Evolutionary conservation across 2,113 vertebrate genomes (phyloP).

Genomic region (Raja brachyura): DNA sequence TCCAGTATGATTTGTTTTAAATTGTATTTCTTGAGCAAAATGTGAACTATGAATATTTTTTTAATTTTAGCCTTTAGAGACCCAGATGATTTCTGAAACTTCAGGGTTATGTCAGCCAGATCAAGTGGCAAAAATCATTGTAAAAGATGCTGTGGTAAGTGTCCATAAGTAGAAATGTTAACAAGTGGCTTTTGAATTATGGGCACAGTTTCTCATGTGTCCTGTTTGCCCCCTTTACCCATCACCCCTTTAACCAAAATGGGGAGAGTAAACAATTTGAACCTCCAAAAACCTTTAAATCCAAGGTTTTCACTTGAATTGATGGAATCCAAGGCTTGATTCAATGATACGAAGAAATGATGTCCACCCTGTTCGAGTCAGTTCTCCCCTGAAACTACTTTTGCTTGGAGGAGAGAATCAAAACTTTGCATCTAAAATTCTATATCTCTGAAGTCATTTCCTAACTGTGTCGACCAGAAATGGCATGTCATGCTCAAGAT

Average conservation of each 20-base stretch:
- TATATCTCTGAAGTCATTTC: no score
- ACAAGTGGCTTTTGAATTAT: neutral
- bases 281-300: neutral
- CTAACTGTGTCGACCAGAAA: no score
- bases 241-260: neutral
- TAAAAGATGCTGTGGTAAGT: conserved; percentile 89
- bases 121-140: conserved; percentile 85
- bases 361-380: neutral
- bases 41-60: conserved; percentile 33
- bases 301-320: neutral
- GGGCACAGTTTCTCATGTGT: neutral
- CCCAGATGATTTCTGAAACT: conserved; percentile 86
- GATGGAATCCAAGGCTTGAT: neutral
- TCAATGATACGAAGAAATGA: neutral
- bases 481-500: no score
- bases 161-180: neutral
- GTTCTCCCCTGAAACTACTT: no score
- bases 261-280: neutral
- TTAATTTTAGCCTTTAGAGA: conserved; percentile 76
- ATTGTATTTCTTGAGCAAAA: neutral
- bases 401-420: no score
- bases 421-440: no score
- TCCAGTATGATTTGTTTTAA: no score
- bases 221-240: no score
- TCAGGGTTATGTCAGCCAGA: conserved; percentile 85